A percentile compares a stretch with the other conserved stretches of the same genome.
phyloP scores from a whole-genome alignment of 2,888 invertebrate genomes.

The Deroplatys truncata region DNA sequence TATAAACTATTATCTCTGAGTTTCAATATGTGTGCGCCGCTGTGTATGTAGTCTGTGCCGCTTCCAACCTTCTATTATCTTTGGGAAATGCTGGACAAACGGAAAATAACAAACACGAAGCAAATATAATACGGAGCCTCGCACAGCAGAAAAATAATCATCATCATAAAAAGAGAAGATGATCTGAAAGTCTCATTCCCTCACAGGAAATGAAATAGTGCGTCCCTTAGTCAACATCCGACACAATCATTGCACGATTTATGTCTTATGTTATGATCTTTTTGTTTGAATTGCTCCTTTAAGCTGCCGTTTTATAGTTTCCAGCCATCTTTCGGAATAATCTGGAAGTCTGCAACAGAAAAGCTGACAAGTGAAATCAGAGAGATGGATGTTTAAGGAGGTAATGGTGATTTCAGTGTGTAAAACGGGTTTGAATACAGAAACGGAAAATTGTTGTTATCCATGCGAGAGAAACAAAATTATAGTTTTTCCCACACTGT shows the following conservation, averaged over 20 bases:
- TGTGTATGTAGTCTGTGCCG: no score
- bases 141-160: neutral
- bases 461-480: no score
- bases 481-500: neutral
- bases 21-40: neutral
- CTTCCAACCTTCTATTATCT: neutral
- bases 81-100: neutral
- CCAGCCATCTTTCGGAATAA: neutral
- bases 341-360: neutral
- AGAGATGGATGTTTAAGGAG: neutral
- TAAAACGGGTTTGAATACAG: neutral
- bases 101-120: neutral
- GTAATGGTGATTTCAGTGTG: neutral
- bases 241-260: neutral
- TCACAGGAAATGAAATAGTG: neutral
- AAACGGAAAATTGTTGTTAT: neutral
- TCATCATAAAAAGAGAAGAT: neutral
- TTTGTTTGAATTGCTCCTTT: neutral
- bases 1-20: neutral
- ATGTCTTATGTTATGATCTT: neutral
- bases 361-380: neutral
- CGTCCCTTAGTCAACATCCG: neutral
- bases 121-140: neutral
- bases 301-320: no score
- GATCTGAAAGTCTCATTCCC: neutral